These are phyloP conservation scores for Bergia sp. DNA, from an alignment of 92 coral and sea anemone genomes.

Conservation along the genomic window DNA sequence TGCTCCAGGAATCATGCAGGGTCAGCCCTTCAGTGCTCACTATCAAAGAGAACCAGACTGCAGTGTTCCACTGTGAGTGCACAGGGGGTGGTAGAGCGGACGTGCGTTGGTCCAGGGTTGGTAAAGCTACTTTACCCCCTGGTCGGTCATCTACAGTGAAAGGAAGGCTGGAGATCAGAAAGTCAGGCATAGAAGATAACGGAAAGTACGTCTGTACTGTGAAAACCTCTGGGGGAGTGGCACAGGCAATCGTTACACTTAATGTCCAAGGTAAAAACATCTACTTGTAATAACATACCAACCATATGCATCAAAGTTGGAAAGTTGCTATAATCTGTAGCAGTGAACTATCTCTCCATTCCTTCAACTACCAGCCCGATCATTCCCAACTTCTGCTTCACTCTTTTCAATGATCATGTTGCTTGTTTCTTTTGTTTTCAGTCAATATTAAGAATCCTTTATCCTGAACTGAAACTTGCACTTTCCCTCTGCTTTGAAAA, in stretches of 20 bases:
- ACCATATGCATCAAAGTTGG: no score
- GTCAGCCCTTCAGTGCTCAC: constrained; percentile 24
- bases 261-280: constrained; percentile 30
- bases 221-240: constrained; percentile 6
- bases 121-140: not conserved
- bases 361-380: no score
- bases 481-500: not conserved
- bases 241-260: constrained; percentile 18
- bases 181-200: constrained; percentile 4
- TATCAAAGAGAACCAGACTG: constrained; percentile 33
- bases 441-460: no score
- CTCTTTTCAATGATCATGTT: no score
- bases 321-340: no score
- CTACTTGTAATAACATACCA: not conserved
- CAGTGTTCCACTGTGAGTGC: constrained; percentile 13
- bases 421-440: no score
- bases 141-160: constrained; percentile 6
- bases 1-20: constrained; percentile 29
- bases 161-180: constrained; percentile 26
- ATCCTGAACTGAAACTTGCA: not conserved
- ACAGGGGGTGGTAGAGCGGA: constrained; percentile 23
- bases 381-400: no score
- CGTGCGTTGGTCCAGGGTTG: constrained; percentile 29
- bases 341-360: no score
- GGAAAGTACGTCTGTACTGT: constrained; percentile 32